A percentile compares a stretch with the other conserved stretches of the same genome.
phyloP scores from a whole-genome alignment of 1,140 invertebrate genomes.

The Solenopsis fugax region DNA sequence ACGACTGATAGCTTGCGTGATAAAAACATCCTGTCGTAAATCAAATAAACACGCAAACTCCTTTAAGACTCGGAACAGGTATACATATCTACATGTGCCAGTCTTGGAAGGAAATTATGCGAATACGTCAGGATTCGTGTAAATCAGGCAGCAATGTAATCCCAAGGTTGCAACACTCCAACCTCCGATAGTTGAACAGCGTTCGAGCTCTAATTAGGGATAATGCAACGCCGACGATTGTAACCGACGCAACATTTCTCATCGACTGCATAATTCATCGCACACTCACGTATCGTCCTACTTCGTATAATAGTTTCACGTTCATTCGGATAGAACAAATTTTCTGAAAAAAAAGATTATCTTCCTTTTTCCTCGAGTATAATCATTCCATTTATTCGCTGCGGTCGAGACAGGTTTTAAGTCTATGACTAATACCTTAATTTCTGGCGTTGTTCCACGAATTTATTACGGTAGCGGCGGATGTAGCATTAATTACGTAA shows the following conservation, averaged over 20 bases:
- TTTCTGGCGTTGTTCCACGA: constrained; percentile 21
- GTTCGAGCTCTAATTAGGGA: constrained; percentile 62
- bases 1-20: not conserved
- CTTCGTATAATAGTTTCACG: constrained; percentile 9
- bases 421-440: constrained; percentile 22
- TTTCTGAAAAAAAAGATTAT: constrained; percentile 26
- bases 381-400: constrained; percentile 16
- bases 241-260: constrained; percentile 59
- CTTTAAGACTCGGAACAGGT: not conserved
- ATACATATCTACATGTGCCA: not conserved
- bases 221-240: constrained; percentile 56
- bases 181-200: constrained; percentile 40
- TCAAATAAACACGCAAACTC: constrained; percentile 12
- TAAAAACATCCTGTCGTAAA: not conserved
- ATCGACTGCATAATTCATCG: constrained; percentile 64
- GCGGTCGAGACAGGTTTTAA: constrained; percentile 1
- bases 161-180: constrained; percentile 43
- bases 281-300: constrained; percentile 36
- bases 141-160: constrained; percentile 50
- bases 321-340: constrained; percentile 16
- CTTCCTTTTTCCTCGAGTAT: constrained; percentile 23
- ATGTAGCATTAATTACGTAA: constrained; percentile 25
- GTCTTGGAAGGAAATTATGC: constrained; percentile 27
- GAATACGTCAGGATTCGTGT: constrained; percentile 35
- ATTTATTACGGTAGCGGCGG: constrained; percentile 22